phyloP scores from a whole-genome alignment of 2,113 vertebrate genomes.

The Brachyhypopomus gauderio region DNA sequence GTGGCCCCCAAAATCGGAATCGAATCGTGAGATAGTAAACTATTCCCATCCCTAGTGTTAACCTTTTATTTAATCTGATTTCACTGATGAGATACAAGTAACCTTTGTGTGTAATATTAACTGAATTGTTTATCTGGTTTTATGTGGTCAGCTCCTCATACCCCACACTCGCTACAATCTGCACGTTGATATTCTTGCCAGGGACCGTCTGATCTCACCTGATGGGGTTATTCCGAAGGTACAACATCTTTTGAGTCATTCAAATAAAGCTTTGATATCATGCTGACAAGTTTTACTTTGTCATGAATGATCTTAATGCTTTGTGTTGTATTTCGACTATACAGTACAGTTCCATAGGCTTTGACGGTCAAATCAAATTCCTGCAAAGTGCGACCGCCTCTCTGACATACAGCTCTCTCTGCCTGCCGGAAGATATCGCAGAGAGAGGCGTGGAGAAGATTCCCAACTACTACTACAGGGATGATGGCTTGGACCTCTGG shows the following conservation, averaged over 20 bases:
- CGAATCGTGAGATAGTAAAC: too few species aligned
- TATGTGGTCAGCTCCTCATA: too few species aligned
- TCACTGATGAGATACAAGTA: too few species aligned
- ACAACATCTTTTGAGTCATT: not conserved
- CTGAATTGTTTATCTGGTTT: too few species aligned
- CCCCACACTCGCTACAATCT: too few species aligned
- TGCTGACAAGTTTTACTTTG: not conserved
- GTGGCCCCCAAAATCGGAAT: too few species aligned
- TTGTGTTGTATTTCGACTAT: not conserved
- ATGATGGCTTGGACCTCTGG: conserved; percentile 72
- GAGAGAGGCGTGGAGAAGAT: conserved; percentile 62
- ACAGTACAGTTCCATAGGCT: not conserved
- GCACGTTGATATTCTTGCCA: conserved; percentile 48
- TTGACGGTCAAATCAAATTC: not conserved
- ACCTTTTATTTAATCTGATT: too few species aligned
- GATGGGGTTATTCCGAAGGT: conserved; percentile 65
- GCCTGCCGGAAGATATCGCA: conserved; percentile 70
- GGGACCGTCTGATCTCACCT: conserved; percentile 63
- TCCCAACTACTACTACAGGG: conserved; percentile 72
- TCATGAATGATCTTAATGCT: not conserved
- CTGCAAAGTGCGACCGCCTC: not conserved
- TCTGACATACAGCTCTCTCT: conserved; percentile 27
- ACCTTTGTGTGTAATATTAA: too few species aligned
- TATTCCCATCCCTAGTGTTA: too few species aligned
- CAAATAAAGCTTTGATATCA: not conserved